Percentiles rank a stretch among this genome's conserved stretches.
Conservation (phyloP, 1,140 invertebrate species). For the Trichomalopsis sarcophagae region DNA sequence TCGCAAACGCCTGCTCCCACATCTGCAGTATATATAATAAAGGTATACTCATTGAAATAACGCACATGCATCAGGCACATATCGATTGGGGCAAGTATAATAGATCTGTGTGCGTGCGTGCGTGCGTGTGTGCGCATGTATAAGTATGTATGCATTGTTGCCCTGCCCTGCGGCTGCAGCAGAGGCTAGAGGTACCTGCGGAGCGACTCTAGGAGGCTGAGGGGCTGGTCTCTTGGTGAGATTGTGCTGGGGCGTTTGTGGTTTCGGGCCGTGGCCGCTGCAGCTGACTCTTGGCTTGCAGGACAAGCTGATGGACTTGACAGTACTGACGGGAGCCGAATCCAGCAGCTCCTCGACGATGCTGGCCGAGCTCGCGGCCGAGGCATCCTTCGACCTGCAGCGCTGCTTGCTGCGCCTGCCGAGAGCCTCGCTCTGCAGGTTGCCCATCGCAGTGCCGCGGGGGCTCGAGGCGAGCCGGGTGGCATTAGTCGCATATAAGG, state of each 20-base stretch:
- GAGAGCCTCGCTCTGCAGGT: constrained; percentile 66
- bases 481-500: constrained; percentile 50
- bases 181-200: constrained; percentile 49
- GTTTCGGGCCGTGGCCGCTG: too few species aligned
- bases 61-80: too few species aligned
- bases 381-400: constrained; percentile 31
- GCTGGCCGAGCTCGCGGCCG: background rate
- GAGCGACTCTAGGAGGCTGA: constrained; percentile 59
- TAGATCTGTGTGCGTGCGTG: too few species aligned
- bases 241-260: constrained; percentile 49
- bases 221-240: constrained; percentile 67
- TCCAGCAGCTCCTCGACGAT: constrained; percentile 32
- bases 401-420: constrained; percentile 62
- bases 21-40: too few species aligned
- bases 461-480: constrained; percentile 16
- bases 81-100: too few species aligned
- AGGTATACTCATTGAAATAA: too few species aligned
- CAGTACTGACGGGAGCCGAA: constrained; percentile 25
- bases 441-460: constrained; percentile 62
- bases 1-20: too few species aligned
- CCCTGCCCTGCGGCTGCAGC: too few species aligned
- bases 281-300: background rate
- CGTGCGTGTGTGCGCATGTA: too few species aligned
- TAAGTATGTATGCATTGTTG: too few species aligned
- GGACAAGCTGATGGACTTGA: constrained; percentile 44